These are phyloP conservation scores for Poeciliopsis turneri DNA, from an alignment of 2,797 vertebrate species.

Conservation along the genomic window DNA sequence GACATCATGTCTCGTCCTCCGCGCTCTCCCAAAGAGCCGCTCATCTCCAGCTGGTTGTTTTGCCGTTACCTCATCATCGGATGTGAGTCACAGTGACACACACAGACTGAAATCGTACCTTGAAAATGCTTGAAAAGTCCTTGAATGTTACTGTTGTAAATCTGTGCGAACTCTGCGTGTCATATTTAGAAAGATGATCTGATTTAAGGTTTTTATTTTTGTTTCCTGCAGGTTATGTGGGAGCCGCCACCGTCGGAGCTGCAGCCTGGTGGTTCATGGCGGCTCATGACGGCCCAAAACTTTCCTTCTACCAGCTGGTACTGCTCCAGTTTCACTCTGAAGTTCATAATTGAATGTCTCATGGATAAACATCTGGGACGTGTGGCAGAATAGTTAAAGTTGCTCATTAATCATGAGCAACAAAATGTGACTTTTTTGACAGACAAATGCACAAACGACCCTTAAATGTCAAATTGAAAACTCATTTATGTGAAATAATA, in stretches of 20 bases:
- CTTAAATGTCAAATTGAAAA: neutral
- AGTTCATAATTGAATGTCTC: no score
- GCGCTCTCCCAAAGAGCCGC: conserved; percentile 80
- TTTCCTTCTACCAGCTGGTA: conserved; percentile 81
- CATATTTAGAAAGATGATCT: no score
- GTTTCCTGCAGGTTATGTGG: conserved; percentile 77
- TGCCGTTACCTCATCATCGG: conserved; percentile 85
- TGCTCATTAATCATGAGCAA: neutral
- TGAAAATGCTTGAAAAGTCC: no score
- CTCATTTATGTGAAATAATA: no score
- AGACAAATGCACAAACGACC: neutral
- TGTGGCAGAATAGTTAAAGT: neutral
- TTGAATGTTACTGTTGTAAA: no score
- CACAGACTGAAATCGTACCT: no score
- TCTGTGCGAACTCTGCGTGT: no score
- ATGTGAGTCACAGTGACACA: conserved; percentile 67
- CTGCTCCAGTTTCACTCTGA: neutral
- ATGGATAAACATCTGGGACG: neutral
- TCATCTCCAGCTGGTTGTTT: conserved; percentile 84
- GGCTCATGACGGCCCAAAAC: conserved; percentile 81
- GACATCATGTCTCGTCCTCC: conserved; percentile 85
- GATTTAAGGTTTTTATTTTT: neutral
- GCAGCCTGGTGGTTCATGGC: conserved; percentile 88
- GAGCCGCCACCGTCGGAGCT: conserved; percentile 83
- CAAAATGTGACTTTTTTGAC: neutral